Conservation (phyloP, 2,797 vertebrate species). For the Crocidura indochinensis region DNA sequence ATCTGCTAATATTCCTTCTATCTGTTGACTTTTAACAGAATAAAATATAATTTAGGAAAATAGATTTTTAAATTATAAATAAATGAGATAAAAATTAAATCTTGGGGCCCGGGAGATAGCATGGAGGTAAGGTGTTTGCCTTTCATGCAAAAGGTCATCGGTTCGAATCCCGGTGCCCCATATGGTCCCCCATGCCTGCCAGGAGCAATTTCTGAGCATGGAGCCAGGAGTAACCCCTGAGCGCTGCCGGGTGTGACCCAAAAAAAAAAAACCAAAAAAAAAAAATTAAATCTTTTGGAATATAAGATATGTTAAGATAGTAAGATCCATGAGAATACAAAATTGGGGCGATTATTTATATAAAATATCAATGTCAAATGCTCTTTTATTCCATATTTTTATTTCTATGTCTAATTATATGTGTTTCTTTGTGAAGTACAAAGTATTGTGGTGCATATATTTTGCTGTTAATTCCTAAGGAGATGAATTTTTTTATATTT, state of each 20-base stretch:
- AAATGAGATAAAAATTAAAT: too few relatives aligned
- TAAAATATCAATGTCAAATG: neutral
- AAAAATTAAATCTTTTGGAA: fast-evolving
- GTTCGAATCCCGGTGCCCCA: too few relatives aligned
- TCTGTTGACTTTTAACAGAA: neutral
- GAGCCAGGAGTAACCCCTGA: too few relatives aligned
- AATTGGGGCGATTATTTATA: neutral
- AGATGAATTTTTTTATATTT: neutral
- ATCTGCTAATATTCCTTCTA: neutral
- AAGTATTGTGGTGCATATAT: neutral
- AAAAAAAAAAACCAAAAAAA: too few relatives aligned
- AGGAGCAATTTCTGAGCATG: too few relatives aligned
- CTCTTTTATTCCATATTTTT: neutral
- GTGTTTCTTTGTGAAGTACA: neutral
- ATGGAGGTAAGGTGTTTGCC: too few relatives aligned
- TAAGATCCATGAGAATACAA: neutral
- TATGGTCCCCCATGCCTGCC: too few relatives aligned
- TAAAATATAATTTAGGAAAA: too few relatives aligned
- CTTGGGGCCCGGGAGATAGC: too few relatives aligned
- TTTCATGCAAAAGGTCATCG: too few relatives aligned
- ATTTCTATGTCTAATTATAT: neutral
- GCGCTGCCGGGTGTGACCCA: too few relatives aligned
- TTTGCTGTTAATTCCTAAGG: neutral
- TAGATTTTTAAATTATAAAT: too few relatives aligned
- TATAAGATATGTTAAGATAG: neutral